Conservation (phyloP, 2,797 vertebrate genomes). For the Poliocrania exsul region DNA sequence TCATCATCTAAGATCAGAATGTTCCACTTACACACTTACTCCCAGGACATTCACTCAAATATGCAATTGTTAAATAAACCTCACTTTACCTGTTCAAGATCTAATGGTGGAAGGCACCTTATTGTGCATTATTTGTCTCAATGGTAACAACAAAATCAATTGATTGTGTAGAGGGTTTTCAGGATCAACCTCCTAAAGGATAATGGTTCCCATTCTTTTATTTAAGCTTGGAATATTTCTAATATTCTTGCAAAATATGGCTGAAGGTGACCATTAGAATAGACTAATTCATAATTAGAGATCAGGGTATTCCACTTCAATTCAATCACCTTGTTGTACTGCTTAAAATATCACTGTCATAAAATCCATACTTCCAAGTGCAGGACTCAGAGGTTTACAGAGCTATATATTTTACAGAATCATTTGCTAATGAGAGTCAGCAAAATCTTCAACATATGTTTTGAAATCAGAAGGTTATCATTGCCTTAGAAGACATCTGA, state of each 20-base stretch:
- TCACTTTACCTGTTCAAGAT: neutral
- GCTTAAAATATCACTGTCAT: neutral
- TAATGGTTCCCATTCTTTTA: neutral
- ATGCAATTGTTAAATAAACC: neutral
- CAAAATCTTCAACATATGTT: neutral
- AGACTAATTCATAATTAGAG: neutral
- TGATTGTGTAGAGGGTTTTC: slow-evolving; percentile 23
- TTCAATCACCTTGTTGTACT: neutral
- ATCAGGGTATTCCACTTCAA: neutral
- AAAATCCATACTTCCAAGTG: neutral
- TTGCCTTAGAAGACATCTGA: neutral
- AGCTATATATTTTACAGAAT: neutral
- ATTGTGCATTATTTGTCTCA: neutral
- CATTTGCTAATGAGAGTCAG: neutral
- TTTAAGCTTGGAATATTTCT: neutral
- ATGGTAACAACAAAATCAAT: neutral
- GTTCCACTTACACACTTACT: neutral
- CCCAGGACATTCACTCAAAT: neutral
- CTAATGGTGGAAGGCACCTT: neutral
- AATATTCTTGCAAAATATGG: neutral
- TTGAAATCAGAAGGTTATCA: neutral
- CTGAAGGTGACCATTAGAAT: neutral
- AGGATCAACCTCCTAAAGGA: neutral
- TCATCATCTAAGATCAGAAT: neutral
- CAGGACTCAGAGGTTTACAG: neutral